Evolutionary conservation across 53 echinoderm and acorn worm species (phyloP), one percentile per base, ranked within the genome.

Genomic region (Arbacia lixula): DNA sequence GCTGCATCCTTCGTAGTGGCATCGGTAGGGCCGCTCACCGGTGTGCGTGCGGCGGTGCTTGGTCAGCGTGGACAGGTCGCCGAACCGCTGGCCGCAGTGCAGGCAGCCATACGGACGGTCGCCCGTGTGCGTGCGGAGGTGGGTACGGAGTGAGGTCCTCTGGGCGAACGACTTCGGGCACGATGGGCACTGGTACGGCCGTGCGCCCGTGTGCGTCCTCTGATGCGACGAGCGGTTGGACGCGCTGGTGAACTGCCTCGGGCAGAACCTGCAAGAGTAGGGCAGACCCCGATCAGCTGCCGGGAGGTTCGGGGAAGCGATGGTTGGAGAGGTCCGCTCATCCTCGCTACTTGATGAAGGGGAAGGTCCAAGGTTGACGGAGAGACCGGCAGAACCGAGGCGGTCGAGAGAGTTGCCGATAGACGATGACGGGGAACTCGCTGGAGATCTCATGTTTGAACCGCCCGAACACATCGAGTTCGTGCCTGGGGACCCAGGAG

Each of bases 41-140:
- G 82, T 81, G 62, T 81, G 82, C 28, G 64, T 81, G 32, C 82
- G 82, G 16, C 82, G 82, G 63, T 81, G 82, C 30, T 81, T 81
- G 82, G 82, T 81, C 82, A 81, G 62, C 49, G 82, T 81, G 29
- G 82, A 81, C 33, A 81, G 35, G 30, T 81, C 82, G 3, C 82
- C 82, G 82, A 81, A 81, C 29, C 82, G 82, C 21, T 64, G 62
- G 43, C 63, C 62, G 42, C 82, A 81, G 46, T 63, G 32, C 46
- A 39, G 29, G 10, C 82, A 81, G n/a, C 19, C 19, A 33, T 81
- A 81, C 41, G 82, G 82, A 27, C 82, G 82, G 32, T 62, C 82
- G 37, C 82, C 82, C 16, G 82, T 81, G 43, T 81, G 82, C 28
- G 82, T 81, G 62, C 82, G 82, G 30, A 81, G 46, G 42, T 81